Evolutionary conservation across 2,797 vertebrate species (phyloP).

Genomic region (Sorex maritimensis): DNA sequence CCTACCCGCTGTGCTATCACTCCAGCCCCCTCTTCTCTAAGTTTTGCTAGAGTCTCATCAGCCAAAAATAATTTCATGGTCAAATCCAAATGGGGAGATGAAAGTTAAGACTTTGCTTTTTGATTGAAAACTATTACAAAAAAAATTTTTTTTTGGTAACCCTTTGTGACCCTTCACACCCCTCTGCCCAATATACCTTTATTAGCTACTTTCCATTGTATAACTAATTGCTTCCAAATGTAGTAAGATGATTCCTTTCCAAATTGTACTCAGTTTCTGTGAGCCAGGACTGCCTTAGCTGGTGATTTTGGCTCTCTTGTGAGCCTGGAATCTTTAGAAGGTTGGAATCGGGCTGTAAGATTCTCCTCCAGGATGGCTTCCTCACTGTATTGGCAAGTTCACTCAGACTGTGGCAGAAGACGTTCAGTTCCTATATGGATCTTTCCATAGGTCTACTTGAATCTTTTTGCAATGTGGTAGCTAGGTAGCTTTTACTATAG

Average conservation of each 20-base stretch:
- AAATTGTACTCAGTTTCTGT: neutral
- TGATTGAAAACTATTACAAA: neutral
- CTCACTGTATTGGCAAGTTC: neutral
- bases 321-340: neutral
- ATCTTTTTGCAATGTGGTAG: neutral
- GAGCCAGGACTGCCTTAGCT: neutral
- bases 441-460: neutral
- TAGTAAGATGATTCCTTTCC: neutral
- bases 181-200: neutral
- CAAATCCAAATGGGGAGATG: constrained; percentile 41
- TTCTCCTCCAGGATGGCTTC: neutral
- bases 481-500: neutral
- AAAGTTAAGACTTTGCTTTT: neutral
- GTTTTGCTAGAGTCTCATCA: neutral
- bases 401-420: neutral
- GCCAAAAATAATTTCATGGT: constrained; percentile 33
- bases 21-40: no score
- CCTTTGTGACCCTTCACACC: no score
- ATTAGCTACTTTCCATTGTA: constrained; percentile 13
- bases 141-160: no score
- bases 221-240: constrained; percentile 1
- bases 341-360: neutral
- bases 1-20: no score
- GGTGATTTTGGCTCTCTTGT: constrained; percentile 25
- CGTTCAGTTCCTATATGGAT: no score